Conservation (phyloP, 2,888 invertebrate species). For the Caenorhabditis sp. region DNA sequence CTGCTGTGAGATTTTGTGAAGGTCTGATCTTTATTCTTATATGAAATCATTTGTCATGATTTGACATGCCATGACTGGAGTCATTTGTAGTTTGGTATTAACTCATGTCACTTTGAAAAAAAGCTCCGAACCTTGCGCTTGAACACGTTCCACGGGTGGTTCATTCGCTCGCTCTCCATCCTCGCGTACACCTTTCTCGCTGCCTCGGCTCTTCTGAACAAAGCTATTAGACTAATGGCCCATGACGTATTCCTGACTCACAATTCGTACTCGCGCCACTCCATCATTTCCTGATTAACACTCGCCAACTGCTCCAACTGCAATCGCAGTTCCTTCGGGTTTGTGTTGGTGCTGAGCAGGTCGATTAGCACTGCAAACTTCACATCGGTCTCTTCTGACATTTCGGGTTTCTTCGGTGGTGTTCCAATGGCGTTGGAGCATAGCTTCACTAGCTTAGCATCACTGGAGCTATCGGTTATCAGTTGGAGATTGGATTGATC, state of each 20-base stretch:
- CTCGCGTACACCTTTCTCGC: constrained; percentile 1
- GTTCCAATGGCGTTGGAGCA: not conserved
- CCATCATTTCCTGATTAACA: constrained; percentile 5
- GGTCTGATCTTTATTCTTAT: too few relatives aligned
- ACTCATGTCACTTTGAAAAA: not conserved
- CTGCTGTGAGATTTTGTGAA: too few relatives aligned
- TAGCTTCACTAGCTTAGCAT: not conserved
- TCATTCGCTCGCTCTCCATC: not conserved
- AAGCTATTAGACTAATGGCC: too few relatives aligned
- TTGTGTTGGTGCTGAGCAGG: not conserved
- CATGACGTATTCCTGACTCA: not conserved
- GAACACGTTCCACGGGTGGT: constrained; percentile 4
- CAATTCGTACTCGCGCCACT: constrained; percentile 3
- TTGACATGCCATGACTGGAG: too few relatives aligned
- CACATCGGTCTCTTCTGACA: not conserved
- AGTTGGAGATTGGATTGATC: not conserved
- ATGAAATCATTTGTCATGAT: too few relatives aligned
- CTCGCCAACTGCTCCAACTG: not conserved
- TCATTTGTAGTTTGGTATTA: too few relatives aligned
- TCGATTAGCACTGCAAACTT: constrained; percentile 5
- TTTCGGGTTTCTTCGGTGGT: not conserved
- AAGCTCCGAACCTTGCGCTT: not conserved
- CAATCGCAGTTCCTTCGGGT: not conserved
- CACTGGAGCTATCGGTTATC: not conserved
- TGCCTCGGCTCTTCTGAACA: constrained; percentile 6